phyloP scores from a whole-genome alignment of 2,113 vertebrate genomes.

The Brachionichthys hirsutus region DNA sequence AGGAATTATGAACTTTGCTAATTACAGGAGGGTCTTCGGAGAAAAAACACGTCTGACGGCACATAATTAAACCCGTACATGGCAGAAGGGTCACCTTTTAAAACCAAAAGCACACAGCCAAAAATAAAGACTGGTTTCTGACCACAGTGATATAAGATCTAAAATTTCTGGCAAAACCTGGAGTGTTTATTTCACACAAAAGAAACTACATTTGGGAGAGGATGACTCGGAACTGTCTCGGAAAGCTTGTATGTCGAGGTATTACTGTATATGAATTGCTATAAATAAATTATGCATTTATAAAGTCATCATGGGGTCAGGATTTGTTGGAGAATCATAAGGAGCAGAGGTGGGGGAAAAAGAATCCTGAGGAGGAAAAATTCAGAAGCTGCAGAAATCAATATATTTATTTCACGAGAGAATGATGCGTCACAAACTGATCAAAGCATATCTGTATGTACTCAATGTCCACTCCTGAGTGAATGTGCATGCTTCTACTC shows the following conservation, averaged over 20 bases:
- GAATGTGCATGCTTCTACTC: conserved; percentile 66
- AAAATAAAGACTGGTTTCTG: conserved; percentile 27
- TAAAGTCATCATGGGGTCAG: not conserved
- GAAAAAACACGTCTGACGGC: conserved; percentile 2
- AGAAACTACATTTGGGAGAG: conserved; percentile 29
- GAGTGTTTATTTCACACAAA: conserved; percentile 18
- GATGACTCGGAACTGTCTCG: no score
- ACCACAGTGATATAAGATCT: conserved; percentile 25
- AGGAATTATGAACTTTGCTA: no score
- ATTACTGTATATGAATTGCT: not conserved
- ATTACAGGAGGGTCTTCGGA: not conserved
- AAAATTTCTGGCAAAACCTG: conserved; percentile 35
- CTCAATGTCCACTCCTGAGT: not conserved
- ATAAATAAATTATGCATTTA: conserved; percentile 11
- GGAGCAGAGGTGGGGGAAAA: conserved; percentile 1
- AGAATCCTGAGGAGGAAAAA: conserved; percentile 12
- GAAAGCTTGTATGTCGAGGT: no score
- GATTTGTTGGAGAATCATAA: not conserved
- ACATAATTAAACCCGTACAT: conserved; percentile 8
- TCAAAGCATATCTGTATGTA: conserved; percentile 4
- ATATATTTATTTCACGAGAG: conserved; percentile 44
- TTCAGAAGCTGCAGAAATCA: conserved; percentile 52
- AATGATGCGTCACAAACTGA: conserved; percentile 25
- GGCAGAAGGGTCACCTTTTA: conserved; percentile 26
- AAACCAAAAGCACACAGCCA: conserved; percentile 29